Evolutionary conservation across 2,113 vertebrate species (phyloP).

Genomic region (Penelope pileata): DNA sequence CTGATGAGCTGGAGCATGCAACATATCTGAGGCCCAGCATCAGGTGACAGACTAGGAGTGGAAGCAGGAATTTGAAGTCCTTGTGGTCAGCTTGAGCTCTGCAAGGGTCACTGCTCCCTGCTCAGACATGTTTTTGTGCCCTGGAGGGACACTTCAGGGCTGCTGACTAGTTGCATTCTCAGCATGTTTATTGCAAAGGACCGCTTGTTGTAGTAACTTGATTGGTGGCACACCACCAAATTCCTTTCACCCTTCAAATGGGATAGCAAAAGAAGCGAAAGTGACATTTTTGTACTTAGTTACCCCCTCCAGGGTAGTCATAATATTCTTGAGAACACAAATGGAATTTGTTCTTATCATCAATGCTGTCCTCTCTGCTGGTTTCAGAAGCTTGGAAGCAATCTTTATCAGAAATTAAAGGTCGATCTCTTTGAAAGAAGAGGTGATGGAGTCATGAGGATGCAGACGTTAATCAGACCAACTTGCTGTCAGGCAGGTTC

Average conservation of each 20-base stretch:
- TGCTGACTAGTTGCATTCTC: not conserved
- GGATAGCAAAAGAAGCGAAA: not conserved
- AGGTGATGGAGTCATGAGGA: not conserved
- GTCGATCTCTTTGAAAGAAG: not conserved
- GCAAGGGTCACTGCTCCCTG: not conserved
- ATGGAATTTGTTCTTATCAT: not conserved
- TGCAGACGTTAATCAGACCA: not conserved
- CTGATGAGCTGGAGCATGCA: not conserved
- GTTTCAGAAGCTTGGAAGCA: not conserved
- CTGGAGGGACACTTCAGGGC: not conserved
- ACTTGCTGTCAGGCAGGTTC: not conserved
- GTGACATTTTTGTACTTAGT: not conserved
- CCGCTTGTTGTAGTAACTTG: not conserved
- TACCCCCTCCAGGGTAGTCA: not conserved
- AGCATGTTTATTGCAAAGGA: not conserved
- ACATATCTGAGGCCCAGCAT: fast-evolving
- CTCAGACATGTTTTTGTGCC: not conserved
- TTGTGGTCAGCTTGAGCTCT: not conserved
- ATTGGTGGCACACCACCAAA: not conserved
- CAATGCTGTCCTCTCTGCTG: not conserved
- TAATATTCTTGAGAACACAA: not conserved
- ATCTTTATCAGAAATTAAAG: constrained; percentile 2
- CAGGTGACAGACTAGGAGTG: not conserved
- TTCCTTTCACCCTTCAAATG: not conserved
- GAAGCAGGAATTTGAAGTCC: not conserved